Conservation (phyloP, 92 coral and sea anemone species). For the Zoanthus sociatus region DNA sequence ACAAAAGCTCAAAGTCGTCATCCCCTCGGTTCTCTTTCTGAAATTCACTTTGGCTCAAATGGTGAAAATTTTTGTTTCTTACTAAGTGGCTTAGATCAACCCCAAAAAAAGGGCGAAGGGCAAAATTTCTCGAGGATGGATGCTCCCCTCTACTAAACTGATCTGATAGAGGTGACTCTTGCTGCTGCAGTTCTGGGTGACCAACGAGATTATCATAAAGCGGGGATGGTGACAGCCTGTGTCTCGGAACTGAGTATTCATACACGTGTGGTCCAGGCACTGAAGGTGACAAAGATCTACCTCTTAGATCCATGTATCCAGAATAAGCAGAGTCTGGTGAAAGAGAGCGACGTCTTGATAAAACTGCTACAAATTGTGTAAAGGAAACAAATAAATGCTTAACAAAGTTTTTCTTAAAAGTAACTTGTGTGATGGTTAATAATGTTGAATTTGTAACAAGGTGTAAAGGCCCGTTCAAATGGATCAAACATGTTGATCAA, state of each 20-base stretch:
- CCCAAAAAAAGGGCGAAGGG: slow-evolving; percentile 42
- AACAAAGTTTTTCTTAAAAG: neutral
- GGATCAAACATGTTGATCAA: too few species aligned
- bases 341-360: neutral
- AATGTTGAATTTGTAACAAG: too few species aligned
- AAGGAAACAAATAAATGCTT: neutral
- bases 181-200: slow-evolving; percentile 1
- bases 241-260: neutral
- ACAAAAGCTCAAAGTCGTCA: slow-evolving; percentile 84
- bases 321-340: neutral
- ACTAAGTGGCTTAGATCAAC: neutral
- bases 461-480: too few species aligned
- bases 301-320: neutral
- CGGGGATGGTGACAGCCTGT: slow-evolving; percentile 17
- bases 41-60: slow-evolving; percentile 5
- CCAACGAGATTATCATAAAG: slow-evolving; percentile 1
- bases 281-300: slow-evolving; percentile 8
- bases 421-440: neutral
- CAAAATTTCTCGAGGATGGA: neutral
- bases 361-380: neutral
- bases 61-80: neutral
- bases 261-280: neutral
- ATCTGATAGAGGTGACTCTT: neutral
- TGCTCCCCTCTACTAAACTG: slow-evolving; percentile 20
- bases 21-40: slow-evolving; percentile 54